Evolutionary conservation across 2,797 vertebrate species (phyloP).

Genomic region (Leptatherina wallacei): DNA sequence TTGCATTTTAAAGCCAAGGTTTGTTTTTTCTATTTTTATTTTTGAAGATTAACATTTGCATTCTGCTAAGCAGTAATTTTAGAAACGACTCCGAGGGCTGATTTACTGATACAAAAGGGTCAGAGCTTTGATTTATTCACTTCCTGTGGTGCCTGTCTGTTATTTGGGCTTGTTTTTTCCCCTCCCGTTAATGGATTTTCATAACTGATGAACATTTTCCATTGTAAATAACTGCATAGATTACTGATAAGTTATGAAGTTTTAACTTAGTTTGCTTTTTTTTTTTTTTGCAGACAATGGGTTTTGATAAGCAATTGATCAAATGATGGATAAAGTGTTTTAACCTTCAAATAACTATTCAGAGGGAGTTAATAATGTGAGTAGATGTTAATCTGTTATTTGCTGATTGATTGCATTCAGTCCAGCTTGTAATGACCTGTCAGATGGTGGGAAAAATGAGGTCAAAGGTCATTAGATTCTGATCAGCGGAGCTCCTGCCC

Average conservation of each 20-base stretch:
- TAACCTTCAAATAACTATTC: slow-evolving; percentile 68
- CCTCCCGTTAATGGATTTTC: slow-evolving; percentile 34
- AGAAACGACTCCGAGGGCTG: slow-evolving; percentile 59
- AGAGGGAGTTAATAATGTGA: slow-evolving; percentile 66
- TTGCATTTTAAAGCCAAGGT: slow-evolving; percentile 27
- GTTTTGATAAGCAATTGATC: slow-evolving; percentile 40
- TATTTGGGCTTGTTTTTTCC: slow-evolving; percentile 52
- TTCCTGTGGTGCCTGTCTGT: slow-evolving; percentile 61
- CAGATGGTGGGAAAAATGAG: slow-evolving; percentile 81
- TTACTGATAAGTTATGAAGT: slow-evolving; percentile 4
- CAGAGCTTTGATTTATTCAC: slow-evolving; percentile 66
- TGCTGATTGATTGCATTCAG: slow-evolving; percentile 77
- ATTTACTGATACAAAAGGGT: slow-evolving; percentile 71
- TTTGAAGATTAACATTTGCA: slow-evolving; percentile 36
- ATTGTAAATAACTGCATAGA: slow-evolving; percentile 18
- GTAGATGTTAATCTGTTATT: slow-evolving; percentile 74
- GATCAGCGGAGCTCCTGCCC: slow-evolving; percentile 73
- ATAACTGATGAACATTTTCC: slow-evolving; percentile 42
- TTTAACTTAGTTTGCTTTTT: not conserved
- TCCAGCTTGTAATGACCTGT: slow-evolving; percentile 80
- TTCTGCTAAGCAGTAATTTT: slow-evolving; percentile 61
- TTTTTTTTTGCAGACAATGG: not conserved
- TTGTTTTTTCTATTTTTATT: slow-evolving; percentile 54
- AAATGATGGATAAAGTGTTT: slow-evolving; percentile 62
- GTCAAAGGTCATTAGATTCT: slow-evolving; percentile 79